Conservation (phyloP, 2,797 vertebrate species). For the Hirundo rustica region DNA sequence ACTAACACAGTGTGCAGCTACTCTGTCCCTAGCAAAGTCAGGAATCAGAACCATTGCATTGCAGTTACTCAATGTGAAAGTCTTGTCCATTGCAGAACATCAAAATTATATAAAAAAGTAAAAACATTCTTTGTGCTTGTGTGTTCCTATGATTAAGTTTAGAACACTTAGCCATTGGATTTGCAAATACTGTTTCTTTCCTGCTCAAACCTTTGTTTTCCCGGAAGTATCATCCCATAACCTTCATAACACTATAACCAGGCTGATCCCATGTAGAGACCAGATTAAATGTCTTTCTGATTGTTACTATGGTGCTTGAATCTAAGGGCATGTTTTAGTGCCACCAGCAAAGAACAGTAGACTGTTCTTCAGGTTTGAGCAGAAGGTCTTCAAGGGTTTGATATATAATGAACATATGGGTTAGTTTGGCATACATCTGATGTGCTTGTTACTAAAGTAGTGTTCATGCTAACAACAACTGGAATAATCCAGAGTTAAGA, state of each 20-base stretch:
- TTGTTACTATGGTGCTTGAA: background rate
- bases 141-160: background rate
- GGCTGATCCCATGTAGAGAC: background rate
- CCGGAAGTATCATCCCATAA: background rate
- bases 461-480: background rate
- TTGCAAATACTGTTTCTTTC: background rate
- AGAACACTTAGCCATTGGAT: background rate
- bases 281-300: background rate
- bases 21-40: background rate
- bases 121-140: background rate
- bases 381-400: background rate
- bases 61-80: background rate
- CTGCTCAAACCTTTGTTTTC: background rate
- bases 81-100: background rate
- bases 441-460: background rate
- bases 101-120: background rate
- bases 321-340: background rate
- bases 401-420: background rate
- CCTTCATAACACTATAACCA: background rate
- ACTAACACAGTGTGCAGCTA: background rate
- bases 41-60: background rate
- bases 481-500: background rate
- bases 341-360: background rate
- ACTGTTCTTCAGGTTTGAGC: background rate
- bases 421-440: background rate